phyloP scores from a whole-genome alignment of 2,113 vertebrate genomes.

The Okapia johnstoni region DNA sequence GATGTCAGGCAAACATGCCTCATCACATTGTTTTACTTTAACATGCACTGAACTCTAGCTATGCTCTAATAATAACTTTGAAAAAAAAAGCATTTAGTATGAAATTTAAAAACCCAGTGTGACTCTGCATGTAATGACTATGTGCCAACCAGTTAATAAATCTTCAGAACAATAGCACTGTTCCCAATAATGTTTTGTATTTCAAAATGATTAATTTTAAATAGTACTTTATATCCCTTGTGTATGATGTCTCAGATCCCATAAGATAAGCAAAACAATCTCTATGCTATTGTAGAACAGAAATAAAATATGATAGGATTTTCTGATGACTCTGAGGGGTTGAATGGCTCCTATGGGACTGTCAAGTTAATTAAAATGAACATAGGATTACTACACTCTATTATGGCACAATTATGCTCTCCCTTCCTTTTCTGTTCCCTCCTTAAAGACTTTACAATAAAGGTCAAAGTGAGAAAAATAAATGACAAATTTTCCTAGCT shows the following conservation, averaged over 20 bases:
- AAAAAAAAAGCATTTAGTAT: constrained; percentile 23
- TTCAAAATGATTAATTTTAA: constrained; percentile 68
- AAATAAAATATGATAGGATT: constrained; percentile 68
- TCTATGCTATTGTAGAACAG: constrained; percentile 32
- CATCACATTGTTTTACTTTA: constrained; percentile 40
- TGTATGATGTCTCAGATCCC: constrained; percentile 36
- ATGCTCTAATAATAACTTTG: constrained; percentile 22
- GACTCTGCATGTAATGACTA: constrained; percentile 10
- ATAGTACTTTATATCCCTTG: constrained; percentile 18
- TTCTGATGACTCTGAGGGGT: constrained; percentile 61
- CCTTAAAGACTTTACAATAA: constrained; percentile 9
- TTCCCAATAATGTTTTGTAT: constrained; percentile 37
- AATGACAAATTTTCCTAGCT: neutral
- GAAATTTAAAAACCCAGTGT: constrained; percentile 18
- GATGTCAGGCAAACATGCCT: neutral
- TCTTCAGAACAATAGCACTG: constrained; percentile 37
- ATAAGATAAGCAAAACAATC: constrained; percentile 46
- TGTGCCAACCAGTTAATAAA: constrained; percentile 53
- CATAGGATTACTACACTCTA: constrained; percentile 32
- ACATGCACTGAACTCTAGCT: neutral
- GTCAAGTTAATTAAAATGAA: constrained; percentile 66
- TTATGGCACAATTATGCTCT: constrained; percentile 45
- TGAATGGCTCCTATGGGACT: constrained; percentile 37
- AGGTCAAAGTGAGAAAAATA: constrained; percentile 25
- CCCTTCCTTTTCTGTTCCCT: neutral